These are phyloP conservation scores for Hylia prasina DNA, from an alignment of 2,113 vertebrate species.

Conservation along the genomic window DNA sequence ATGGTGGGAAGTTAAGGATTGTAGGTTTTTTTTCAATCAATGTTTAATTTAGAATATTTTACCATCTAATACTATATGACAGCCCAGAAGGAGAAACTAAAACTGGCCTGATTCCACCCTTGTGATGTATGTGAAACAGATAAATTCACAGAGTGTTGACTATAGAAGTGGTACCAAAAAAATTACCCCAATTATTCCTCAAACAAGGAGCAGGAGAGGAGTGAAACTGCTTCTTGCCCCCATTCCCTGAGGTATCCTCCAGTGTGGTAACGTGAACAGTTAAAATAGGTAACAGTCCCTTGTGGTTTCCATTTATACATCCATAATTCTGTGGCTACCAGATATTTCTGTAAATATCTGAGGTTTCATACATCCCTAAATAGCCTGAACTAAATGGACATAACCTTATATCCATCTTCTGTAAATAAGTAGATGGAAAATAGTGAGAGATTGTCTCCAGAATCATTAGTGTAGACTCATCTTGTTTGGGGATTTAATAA, in stretches of 20 bases:
- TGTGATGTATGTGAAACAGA: neutral
- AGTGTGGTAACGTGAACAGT: fast-evolving
- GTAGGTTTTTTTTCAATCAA: neutral
- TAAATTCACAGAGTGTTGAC: neutral
- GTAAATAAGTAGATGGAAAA: neutral
- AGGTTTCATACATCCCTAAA: neutral
- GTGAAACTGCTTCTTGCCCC: neutral
- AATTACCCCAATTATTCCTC: neutral
- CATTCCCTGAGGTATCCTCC: neutral
- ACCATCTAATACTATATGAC: neutral
- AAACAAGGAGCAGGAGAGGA: neutral
- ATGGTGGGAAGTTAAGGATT: neutral
- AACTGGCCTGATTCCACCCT: neutral
- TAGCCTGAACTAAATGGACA: neutral
- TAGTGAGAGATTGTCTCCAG: neutral
- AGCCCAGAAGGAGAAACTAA: neutral
- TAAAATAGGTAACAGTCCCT: neutral
- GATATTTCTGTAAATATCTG: neutral
- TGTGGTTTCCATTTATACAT: neutral
- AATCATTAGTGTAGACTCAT: neutral
- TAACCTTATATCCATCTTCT: neutral
- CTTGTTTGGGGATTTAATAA: neutral
- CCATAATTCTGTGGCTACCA: neutral
- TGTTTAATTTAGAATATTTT: neutral
- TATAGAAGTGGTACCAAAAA: neutral